Evolutionary conservation across 2,888 invertebrate species (phyloP).

Genomic region (Mimumesa dahlbomi): DNA sequence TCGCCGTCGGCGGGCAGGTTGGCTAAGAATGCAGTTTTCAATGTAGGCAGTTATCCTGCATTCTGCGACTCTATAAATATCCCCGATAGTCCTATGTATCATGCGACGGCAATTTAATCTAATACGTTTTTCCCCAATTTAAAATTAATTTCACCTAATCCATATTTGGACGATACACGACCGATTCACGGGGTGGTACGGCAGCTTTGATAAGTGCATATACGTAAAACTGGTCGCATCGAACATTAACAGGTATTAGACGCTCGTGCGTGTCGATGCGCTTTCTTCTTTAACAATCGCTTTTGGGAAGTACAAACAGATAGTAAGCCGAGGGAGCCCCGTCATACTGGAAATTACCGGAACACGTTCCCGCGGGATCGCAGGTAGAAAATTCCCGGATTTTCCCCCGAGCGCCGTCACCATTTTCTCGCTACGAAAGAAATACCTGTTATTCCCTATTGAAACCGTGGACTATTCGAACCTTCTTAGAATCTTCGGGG

Average conservation of each 20-base stretch:
- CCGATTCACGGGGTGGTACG: no score
- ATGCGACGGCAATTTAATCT: slow-evolving; percentile 19
- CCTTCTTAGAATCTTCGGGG: no score
- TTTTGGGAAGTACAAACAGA: slow-evolving; percentile 20
- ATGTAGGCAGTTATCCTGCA: slow-evolving; percentile 46
- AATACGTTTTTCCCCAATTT: no score
- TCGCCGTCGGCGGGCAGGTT: slow-evolving; percentile 54
- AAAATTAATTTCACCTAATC: no score
- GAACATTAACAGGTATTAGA: no score
- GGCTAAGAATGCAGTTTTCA: slow-evolving; percentile 56
- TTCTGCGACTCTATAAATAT: slow-evolving; percentile 39
- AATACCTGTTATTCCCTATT: no score
- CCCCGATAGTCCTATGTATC: slow-evolving; percentile 6
- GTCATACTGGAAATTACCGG: slow-evolving; percentile 7
- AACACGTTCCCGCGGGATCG: not conserved
- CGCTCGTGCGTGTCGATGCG: no score
- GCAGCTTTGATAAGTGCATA: no score
- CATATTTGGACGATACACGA: no score
- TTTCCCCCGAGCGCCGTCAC: not conserved
- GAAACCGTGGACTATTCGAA: no score
- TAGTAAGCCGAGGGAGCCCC: not conserved
- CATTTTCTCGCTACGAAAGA: no score
- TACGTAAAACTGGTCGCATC: no score
- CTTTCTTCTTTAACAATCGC: slow-evolving; percentile 5
- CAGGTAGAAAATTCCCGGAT: slow-evolving; percentile 14